Evolutionary conservation across 2,888 invertebrate species (phyloP), one percentile per base, ranked within the genome.

Genomic region (Lycocerus yunnanus): DNA sequence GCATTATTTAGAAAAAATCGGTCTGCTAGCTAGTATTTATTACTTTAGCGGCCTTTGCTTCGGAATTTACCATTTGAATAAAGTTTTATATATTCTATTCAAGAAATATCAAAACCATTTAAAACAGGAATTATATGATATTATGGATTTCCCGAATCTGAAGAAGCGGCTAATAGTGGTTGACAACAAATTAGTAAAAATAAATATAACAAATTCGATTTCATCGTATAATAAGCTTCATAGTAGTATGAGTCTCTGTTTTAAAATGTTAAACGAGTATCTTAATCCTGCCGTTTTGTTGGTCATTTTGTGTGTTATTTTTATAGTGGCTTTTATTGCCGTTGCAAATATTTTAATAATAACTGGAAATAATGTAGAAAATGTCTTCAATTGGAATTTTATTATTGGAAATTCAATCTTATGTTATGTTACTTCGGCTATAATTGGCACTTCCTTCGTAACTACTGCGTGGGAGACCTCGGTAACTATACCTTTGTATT

Each of bases 31-130:
- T n/a, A n/a, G n/a, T n/a, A 1, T 2, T 2, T n/a, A 1, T 43
- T n/a, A 2, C 0, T 6, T n/a, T n/a, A 8, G n/a, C 2, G n/a
- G 13, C 5, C n/a, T 43, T 0, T 1, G 1, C 1, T n/a, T n/a
- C 0, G n/a, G 6, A 43, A 6, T 43, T n/a, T 43, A 13, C 6
- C 1, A 6, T 43, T 6, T 43, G n/a, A 1, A 43, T 13, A 27
- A 13, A 1, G 1, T n/a, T 43, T 6, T n/a, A 0, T 8, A n/a
- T 43, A 6, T 43, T 43, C 1, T n/a, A n/a, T 5, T 2, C 2
- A 43, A 0, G 2, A 43, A n/a, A 0, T 43, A 6, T n/a, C 43
- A n/a, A 43, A 2, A n/a, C 1, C 6, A 6, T n/a, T n/a, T 43
- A 0, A 43, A n/a, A 43, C n/a, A n/a, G 6, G n/a, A 43, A 43